Percentiles rank a stretch among this genome's conserved stretches.
phyloP scores from a whole-genome alignment of 2,797 vertebrate genomes.

The Myripristis jacobus region DNA sequence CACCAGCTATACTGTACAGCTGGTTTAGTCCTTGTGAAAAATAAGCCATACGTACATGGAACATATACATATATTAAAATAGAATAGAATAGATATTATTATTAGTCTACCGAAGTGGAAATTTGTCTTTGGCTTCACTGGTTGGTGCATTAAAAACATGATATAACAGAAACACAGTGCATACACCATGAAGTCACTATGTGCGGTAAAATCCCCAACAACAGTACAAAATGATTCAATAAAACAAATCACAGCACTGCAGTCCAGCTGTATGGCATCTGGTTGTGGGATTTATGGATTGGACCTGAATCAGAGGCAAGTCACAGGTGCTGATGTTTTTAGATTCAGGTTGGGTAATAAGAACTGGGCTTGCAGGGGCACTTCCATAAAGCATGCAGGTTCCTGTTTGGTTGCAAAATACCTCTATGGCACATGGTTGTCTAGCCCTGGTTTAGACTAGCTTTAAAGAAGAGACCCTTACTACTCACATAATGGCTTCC shows the following conservation, averaged over 20 bases:
- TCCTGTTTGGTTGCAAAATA: no score
- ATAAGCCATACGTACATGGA: not conserved
- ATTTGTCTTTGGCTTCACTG: no score
- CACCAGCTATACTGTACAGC: not conserved
- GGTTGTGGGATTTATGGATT: conserved; percentile 31
- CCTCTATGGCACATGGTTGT: not conserved
- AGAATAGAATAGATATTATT: no score
- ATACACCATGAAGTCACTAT: no score
- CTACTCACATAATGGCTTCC: no score
- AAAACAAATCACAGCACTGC: conserved; percentile 6
- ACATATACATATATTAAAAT: conserved; percentile 12
- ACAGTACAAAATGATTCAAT: no score
- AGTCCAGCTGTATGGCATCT: conserved; percentile 24
- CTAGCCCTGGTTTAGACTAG: not conserved
- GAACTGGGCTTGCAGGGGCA: not conserved
- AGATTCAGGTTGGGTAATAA: conserved; percentile 29
- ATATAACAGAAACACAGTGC: no score
- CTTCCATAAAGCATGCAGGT: conserved; percentile 7
- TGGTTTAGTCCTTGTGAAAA: no score
- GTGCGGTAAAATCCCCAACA: no score
- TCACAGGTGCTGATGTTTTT: conserved; percentile 26
- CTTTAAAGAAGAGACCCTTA: not conserved
- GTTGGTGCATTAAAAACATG: no score
- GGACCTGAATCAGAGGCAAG: not conserved
- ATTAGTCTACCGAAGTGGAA: no score